Percentiles rank a stretch among this genome's conserved stretches.
phyloP scores from a whole-genome alignment of 2,113 vertebrate species.

The Hyperopisus bebe region DNA sequence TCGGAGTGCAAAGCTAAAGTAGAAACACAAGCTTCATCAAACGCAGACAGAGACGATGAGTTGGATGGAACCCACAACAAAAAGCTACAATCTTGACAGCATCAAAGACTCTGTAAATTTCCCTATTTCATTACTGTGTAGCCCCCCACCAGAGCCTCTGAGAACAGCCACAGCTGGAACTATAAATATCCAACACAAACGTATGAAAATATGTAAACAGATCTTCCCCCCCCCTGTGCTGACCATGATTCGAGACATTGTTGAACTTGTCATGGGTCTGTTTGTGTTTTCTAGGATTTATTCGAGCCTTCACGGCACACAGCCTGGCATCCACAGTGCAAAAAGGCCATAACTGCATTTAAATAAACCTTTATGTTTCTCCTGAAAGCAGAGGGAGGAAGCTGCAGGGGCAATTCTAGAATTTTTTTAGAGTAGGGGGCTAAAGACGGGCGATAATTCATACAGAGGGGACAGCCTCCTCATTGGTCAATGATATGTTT shows the following conservation, averaged over 20 bases:
- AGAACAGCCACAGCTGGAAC: background rate
- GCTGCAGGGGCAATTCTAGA: background rate
- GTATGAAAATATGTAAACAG: slow-evolving; percentile 7
- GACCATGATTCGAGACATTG: background rate
- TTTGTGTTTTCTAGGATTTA: background rate
- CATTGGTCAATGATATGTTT: background rate
- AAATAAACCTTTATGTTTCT: background rate
- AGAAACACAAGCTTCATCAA: background rate
- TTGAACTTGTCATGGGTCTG: background rate
- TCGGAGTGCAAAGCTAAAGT: background rate
- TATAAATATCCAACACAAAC: background rate
- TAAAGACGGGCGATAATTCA: background rate
- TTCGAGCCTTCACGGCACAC: background rate
- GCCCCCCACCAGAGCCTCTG: background rate
- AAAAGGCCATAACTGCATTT: background rate
- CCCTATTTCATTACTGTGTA: background rate
- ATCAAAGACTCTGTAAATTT: background rate
- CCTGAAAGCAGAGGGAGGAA: background rate
- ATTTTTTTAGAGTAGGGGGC: background rate
- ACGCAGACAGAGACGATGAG: background rate
- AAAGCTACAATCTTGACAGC: background rate
- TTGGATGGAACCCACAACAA: background rate
- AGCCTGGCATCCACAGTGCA: background rate
- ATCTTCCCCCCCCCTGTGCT: background rate
- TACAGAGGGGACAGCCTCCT: background rate